Evolutionary conservation across 2,888 invertebrate species (phyloP).

Genomic region (Drosophila eohydei): DNA sequence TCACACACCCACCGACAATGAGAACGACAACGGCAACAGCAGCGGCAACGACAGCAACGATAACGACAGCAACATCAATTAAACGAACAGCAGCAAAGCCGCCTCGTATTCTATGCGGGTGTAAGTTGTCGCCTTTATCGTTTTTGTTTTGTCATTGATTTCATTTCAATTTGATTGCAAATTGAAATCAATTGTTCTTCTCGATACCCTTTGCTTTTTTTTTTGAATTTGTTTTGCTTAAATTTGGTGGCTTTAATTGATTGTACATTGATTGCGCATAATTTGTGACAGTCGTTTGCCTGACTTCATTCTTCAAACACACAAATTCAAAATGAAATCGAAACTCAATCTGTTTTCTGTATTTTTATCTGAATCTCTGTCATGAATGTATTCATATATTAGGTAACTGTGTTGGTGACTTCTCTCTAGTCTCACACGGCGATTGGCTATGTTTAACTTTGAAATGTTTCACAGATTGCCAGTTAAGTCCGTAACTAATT

Average conservation of each 20-base stretch:
- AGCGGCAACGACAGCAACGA: conserved; percentile 25
- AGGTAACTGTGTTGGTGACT: conserved; percentile 6
- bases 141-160: conserved; percentile 78
- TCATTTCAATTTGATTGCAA: conserved; percentile 80
- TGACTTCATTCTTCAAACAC: conserved; percentile 45
- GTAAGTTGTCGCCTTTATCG: conserved; percentile 61
- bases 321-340: conserved; percentile 15
- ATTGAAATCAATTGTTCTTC: conserved; percentile 74
- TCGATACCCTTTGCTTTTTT: conserved; percentile 39
- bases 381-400: neutral
- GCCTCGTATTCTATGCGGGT: conserved; percentile 64
- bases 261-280: conserved; percentile 79
- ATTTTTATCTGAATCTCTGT: neutral
- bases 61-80: conserved; percentile 62
- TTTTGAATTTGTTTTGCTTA: conserved; percentile 16
- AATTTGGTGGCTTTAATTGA: conserved; percentile 71
- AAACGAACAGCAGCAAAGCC: conserved; percentile 45
- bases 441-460: conserved; percentile 47
- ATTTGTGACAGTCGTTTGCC: conserved; percentile 79
- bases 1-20: conserved; percentile 10
- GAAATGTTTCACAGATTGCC: conserved; percentile 45
- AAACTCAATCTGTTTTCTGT: conserved; percentile 5
- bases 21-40: conserved; percentile 26
- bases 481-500: conserved; percentile 65
- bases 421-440: conserved; percentile 48